Evolutionary conservation across 1,140 invertebrate species (phyloP), one percentile per base, ranked within the genome.

Genomic region (Euglossa dilemma): DNA sequence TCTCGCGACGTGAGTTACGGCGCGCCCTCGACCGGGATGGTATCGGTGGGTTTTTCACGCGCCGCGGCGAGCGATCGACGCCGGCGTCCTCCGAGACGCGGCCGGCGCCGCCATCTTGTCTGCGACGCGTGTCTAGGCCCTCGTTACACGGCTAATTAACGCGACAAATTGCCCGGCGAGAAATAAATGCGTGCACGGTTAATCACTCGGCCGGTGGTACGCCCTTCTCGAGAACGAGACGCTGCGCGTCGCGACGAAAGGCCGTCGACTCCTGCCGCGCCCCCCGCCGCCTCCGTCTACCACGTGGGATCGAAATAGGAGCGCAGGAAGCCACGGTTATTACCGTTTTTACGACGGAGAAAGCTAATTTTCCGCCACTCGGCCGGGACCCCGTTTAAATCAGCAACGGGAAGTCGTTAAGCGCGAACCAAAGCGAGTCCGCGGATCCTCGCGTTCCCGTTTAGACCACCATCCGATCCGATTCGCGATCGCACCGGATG

Each of bases 71-170:
- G n/a, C 36, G 36, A 28, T 43, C 18, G n/a, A 45, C 64, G 43
- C 43, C n/a, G 43, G 64, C 20, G 43, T 14, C 23, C 43, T 67
- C 43, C n/a, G 16, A 45, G 66, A 45, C 14, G 23, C 12, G 66
- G 12, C 14, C 6, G n/a, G 25, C 18, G 25, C 2, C 70, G 47
- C 50, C 25, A 36, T 36, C 23, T 50, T 14, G 25, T 7, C 12
- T 11, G 20, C n/a, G n/a, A n/a, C 63, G 66, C 66, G 72, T 74
- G 74, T 80, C 78, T 57, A 54, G 83, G 75, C 47, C 85, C 89
- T 90, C 90, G 91, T 91, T 91, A 91, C 90, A 92, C 90, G 92
- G 82, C 87, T 92, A 92, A 92, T 92, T 92, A 92, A 92, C 87
- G 85, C 91, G 91, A 92, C 91, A 92, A 92, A 92, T 92, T 92